These are phyloP conservation scores for Cirrhinus molitorella DNA, from an alignment of 2,797 vertebrate genomes.

Conservation along the genomic window DNA sequence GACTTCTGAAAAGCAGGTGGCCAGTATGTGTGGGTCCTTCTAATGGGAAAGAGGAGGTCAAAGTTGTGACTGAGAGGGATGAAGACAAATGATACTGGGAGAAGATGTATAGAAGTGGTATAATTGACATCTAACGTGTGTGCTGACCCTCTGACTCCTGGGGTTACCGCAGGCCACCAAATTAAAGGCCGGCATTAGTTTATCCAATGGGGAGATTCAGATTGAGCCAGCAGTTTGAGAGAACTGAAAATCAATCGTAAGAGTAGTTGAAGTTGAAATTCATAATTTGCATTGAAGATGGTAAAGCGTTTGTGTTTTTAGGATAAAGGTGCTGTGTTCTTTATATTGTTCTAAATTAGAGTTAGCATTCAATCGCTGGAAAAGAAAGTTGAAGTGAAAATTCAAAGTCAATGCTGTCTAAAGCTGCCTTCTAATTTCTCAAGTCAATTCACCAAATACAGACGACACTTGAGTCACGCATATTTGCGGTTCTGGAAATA, in stretches of 20 bases:
- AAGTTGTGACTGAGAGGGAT: constrained; percentile 73
- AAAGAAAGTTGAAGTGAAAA: neutral
- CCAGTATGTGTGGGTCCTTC: constrained; percentile 64
- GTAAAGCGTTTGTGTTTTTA: neutral
- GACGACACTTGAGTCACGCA: neutral
- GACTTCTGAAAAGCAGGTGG: constrained; percentile 50
- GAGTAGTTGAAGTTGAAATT: constrained; percentile 15
- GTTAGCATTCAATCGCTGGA: neutral
- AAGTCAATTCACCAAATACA: neutral
- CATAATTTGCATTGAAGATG: neutral
- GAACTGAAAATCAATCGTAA: constrained; percentile 43
- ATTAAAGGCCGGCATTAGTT: constrained; percentile 61
- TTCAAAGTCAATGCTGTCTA: neutral
- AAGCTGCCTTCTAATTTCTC: neutral
- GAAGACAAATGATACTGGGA: constrained; percentile 81
- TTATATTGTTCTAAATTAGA: neutral
- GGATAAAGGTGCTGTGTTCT: neutral
- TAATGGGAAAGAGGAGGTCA: constrained; percentile 74
- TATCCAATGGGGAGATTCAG: constrained; percentile 51
- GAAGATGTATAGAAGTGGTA: constrained; percentile 72
- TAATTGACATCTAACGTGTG: constrained; percentile 82
- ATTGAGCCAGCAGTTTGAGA: constrained; percentile 7
- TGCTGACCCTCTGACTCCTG: constrained; percentile 74
- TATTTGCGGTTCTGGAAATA: neutral
- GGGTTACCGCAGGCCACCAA: constrained; percentile 69